Evolutionary conservation across 2,888 invertebrate species (phyloP), one percentile per base, ranked within the genome.

Genomic region (Polydrusus pterygomalis): DNA sequence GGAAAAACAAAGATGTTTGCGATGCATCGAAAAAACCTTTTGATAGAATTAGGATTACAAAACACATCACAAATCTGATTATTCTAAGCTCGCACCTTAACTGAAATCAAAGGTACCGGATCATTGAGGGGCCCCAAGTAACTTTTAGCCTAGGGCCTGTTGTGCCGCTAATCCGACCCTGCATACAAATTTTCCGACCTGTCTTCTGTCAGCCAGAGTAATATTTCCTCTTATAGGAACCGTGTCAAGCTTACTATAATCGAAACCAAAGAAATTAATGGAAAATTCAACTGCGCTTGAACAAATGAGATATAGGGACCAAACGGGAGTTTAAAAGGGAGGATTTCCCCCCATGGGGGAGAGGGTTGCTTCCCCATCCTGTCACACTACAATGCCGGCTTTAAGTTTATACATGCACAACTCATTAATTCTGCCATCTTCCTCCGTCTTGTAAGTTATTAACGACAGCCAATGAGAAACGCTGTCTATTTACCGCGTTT

Each of bases 361-460:
- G n/a, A n/a, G 7, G 51, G 51, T 30, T n/a, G 1, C 15, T 45
- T 5, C 63, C 70, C 69, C 70, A 64, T 70, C 70, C 78, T 76
- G 78, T 78, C 78, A 78, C 75, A 68, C 71, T 75, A 75, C 78
- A 76, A 78, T 76, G 78, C 76, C 78, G 70, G 78, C 74, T 77
- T 77, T 78, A 77, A 78, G 77, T 77, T 78, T 78, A 62, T 72
- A 78, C 77, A 78, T 78, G 78, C 77, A 78, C 74, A 84, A 84
- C 85, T 86, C 86, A 86, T 86, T 86, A 86, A 86, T 86, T 86
- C 86, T 83, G 83, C 83, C 86, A 84, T 86, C 85, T 86, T 77
- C 85, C 84, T 83, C 80, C 82, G 85, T 85, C 85, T 85, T 84
- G 84, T 83, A 82, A 85, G 85, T 86, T 86, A 86, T 86, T 86